Conservation (phyloP, 2,113 vertebrate species). For the Clinocottus analis region DNA sequence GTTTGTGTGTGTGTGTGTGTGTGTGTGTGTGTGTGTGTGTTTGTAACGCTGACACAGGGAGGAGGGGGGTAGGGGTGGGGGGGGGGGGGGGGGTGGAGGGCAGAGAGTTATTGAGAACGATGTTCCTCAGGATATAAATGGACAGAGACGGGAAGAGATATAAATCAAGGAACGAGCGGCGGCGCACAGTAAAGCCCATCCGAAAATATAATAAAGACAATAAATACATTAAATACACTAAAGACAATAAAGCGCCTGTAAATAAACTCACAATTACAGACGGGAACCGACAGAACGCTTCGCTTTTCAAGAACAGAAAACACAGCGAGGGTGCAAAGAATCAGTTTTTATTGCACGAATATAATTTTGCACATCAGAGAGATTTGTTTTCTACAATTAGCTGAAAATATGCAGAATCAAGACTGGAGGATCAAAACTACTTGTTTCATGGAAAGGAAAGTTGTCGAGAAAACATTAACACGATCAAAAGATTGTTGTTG, state of each 20-base stretch:
- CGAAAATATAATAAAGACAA: conserved; percentile 30
- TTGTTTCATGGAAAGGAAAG: too few relatives aligned
- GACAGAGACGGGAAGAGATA: conserved; percentile 16
- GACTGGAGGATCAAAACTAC: neutral
- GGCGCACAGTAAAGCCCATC: neutral
- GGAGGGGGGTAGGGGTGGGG: too few relatives aligned
- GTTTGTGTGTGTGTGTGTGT: conserved; percentile 13
- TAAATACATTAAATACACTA: conserved; percentile 44
- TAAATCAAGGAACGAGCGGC: conserved; percentile 13
- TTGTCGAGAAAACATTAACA: too few relatives aligned
- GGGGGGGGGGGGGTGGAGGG: too few relatives aligned
- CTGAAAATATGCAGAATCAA: neutral
- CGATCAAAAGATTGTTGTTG: too few relatives aligned
- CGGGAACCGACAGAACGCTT: neutral
- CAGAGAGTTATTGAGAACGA: conserved; percentile 7
- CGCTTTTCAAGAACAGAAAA: neutral
- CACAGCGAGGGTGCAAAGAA: neutral
- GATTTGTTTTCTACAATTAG: neutral
- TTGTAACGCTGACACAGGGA: neutral
- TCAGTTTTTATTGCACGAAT: neutral
- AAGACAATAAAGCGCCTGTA: conserved; percentile 14
- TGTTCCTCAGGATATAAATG: neutral
- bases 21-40: conserved; percentile 10
- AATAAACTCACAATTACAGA: conserved; percentile 9
- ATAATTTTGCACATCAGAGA: neutral